These are phyloP conservation scores for Lophius piscatorius DNA, from an alignment of 2,113 vertebrate genomes.

Conservation along the genomic window DNA sequence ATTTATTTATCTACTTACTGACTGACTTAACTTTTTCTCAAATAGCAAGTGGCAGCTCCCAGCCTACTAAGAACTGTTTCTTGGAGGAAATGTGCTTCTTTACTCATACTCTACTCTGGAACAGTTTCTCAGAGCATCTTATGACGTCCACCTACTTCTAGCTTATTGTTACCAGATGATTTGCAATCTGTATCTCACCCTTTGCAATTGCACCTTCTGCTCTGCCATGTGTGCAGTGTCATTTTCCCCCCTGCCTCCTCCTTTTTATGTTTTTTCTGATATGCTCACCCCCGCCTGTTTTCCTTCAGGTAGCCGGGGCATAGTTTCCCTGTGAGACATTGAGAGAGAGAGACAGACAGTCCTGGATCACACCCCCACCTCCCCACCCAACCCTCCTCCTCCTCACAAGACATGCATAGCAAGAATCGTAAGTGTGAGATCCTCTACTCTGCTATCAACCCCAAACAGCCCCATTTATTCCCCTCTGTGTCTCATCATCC, in stretches of 20 bases:
- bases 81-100: no score
- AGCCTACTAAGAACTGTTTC: no score
- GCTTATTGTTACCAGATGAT: no score
- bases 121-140: no score
- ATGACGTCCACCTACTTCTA: no score
- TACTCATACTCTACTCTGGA: no score
- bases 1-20: no score
- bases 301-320: conserved; percentile 76
- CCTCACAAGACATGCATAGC: conserved; percentile 81
- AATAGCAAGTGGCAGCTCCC: no score
- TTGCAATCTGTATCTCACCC: no score
- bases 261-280: conserved; percentile 28
- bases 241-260: conserved; percentile 5
- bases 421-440: conserved; percentile 81
- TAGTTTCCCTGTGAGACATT: conserved; percentile 78
- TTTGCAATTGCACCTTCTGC: no score
- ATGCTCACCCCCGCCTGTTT: conserved; percentile 60
- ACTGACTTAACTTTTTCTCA: no score
- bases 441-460: conserved; percentile 21
- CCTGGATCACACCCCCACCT: conserved; percentile 60
- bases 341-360: conserved; percentile 70
- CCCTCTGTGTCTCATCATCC: conserved; percentile 28
- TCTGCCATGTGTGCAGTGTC: conserved; percentile 9
- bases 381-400: conserved; percentile 54
- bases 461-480: conserved; percentile 23